Conservation (phyloP, 2,888 invertebrate genomes). For the Cactoblastis cactorum region DNA sequence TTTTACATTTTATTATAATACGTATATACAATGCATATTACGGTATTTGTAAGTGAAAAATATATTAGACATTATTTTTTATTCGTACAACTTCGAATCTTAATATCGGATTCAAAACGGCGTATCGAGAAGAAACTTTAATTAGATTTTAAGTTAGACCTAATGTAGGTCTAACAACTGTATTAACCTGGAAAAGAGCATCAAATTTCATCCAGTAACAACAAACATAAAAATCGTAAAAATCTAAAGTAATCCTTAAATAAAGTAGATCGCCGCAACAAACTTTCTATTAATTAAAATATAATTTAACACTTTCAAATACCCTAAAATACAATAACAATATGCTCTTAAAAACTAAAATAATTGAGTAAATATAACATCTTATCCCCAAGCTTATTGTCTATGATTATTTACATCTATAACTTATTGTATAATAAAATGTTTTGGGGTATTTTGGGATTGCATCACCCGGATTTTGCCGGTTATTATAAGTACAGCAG, state of each 20-base stretch:
- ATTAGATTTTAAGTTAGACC: too few species aligned
- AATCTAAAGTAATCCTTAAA: too few species aligned
- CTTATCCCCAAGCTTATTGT: slow-evolving; percentile 27
- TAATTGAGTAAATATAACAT: slow-evolving; percentile 17
- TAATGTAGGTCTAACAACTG: too few species aligned
- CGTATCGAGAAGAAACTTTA: too few species aligned
- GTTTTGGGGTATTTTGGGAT: slow-evolving; percentile 33
- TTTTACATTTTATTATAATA: neutral
- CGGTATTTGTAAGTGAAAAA: neutral
- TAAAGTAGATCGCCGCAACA: too few species aligned
- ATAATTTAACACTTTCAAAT: neutral
- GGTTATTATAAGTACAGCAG: slow-evolving; percentile 21
- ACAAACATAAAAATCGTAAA: too few species aligned
- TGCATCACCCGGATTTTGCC: slow-evolving; percentile 25
- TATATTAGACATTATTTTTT: too few species aligned
- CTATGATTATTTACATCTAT: slow-evolving; percentile 23
- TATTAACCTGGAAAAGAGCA: neutral
- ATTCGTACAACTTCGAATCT: too few species aligned
- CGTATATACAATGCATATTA: neutral
- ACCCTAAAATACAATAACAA: neutral
- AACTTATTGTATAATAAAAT: slow-evolving; percentile 23
- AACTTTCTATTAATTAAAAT: neutral
- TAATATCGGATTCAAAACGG: too few species aligned
- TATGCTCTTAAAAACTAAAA: slow-evolving; percentile 9
- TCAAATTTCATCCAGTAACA: too few species aligned